phyloP scores from a whole-genome alignment of 2,888 invertebrate species.

The Metopia argyrocephala region DNA sequence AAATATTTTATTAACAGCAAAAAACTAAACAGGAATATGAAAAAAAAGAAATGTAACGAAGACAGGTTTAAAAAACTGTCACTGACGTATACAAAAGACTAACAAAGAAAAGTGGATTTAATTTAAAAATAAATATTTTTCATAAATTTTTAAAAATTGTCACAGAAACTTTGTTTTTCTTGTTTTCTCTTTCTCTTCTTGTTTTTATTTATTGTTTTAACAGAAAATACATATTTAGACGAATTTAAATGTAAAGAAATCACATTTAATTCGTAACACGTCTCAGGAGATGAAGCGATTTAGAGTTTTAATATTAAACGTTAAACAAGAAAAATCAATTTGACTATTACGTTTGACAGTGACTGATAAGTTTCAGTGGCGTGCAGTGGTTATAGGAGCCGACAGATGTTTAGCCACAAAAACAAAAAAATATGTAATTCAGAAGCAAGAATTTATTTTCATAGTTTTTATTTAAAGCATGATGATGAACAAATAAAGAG shows the following conservation, averaged over 20 bases:
- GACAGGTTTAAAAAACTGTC: conserved; percentile 42
- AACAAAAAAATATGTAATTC: too few species aligned
- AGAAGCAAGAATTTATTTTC: too few species aligned
- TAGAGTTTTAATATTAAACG: conserved; percentile 23
- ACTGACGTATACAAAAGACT: conserved; percentile 29
- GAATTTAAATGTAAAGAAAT: conserved; percentile 17
- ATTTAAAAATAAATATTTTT: conserved; percentile 51
- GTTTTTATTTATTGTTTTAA: neutral
- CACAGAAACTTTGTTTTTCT: neutral
- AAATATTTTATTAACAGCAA: conserved; percentile 42
- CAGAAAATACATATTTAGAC: neutral
- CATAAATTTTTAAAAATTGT: conserved; percentile 53
- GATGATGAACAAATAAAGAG: too few species aligned
- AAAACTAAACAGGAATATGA: neutral
- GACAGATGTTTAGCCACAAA: too few species aligned
- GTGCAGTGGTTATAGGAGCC: too few species aligned
- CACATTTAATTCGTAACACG: conserved; percentile 47
- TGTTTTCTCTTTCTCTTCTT: neutral
- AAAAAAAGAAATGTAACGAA: too few species aligned
- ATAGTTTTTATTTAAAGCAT: too few species aligned
- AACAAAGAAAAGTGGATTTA: conserved; percentile 39
- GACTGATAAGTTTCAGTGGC: too few species aligned
- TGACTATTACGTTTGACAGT: neutral
- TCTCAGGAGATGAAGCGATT: conserved; percentile 47
- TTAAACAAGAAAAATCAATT: conserved; percentile 53